Conservation (phyloP, 2,797 vertebrate species). For the Poecilia picta region DNA sequence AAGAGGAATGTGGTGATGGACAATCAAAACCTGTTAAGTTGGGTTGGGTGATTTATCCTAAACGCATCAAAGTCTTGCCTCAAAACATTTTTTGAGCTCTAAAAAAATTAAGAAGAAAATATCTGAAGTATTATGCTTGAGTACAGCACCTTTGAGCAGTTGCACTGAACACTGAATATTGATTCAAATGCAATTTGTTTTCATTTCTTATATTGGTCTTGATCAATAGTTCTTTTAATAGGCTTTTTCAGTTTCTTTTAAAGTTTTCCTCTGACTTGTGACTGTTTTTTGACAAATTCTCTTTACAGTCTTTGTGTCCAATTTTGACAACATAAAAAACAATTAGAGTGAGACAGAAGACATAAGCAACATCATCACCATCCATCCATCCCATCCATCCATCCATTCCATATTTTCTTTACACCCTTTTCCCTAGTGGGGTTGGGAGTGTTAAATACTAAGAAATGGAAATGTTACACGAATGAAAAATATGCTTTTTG, state of each 20-base stretch:
- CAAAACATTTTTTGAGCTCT: background rate
- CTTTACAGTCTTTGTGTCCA: background rate
- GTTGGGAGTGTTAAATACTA: no score
- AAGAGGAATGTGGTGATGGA: slow-evolving; percentile 1
- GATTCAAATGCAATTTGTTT: background rate
- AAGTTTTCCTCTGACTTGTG: background rate
- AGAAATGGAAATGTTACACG: no score
- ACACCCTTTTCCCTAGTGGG: no score
- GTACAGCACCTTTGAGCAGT: background rate
- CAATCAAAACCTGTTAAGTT: background rate
- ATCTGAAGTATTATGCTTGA: background rate
- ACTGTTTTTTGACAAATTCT: background rate
- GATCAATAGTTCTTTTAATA: background rate
- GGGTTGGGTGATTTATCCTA: background rate
- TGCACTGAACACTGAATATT: background rate
- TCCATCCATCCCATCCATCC: no score
- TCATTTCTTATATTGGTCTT: background rate
- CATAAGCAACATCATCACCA: no score
- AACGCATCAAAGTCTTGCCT: background rate
- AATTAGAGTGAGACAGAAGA: background rate
- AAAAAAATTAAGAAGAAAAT: background rate
- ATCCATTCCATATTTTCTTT: no score
- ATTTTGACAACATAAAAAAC: background rate
- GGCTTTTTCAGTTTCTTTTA: background rate
- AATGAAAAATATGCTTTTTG: background rate